Base-by-base conservation (phyloP, 2,888 invertebrate species). In the Parnassius orleans region DNA sequence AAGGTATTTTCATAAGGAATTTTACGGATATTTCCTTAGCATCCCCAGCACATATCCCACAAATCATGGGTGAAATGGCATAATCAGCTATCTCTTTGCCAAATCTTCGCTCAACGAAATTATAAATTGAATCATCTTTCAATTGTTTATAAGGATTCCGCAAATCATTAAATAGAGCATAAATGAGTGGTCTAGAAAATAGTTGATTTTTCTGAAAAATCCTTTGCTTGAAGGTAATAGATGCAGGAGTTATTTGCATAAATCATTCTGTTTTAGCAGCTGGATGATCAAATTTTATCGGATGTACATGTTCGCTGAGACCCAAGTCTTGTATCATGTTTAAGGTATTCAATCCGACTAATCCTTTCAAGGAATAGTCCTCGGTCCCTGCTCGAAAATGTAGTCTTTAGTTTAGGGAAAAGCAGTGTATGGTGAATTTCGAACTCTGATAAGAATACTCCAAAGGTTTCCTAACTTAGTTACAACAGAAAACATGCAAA, bases 11-110 rank as follows among this genome's bases (percentile, higher is more conserved):
- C 93, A 98, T 94, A 41, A 98, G 88, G 72, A 98, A 96, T 68
- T 96, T 95, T 0, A 98, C 96, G 75, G 98, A 97, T 60, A 99
- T 95, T 81, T 97, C 93, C 67, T 95, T 95, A 0, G 97, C 95
- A 87, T 98, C 95, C 0, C 98, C 98, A 0, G 98, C 98, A 90
- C 96, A 98, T 68, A 99, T 96, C 0, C 99, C 99, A 81, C 98
- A 96, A 69, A 98, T 95, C 92, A 99, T 92, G 0, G 98, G 95
- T 74, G 97, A 95, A 52, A 97, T 94, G 0, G 95, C 93, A 86
- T 96, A 96, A 70, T 97, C 96, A 0, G 98, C 98, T 15, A 98
- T 84, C 80, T 98, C 97, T 68, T 89, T 89, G 11, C 97, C 97
- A 77, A 97, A 95, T 59, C 98, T 92, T 15, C 98, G 90, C 63